Percentiles rank a stretch among this genome's conserved stretches.
Evolutionary conservation across 2,797 vertebrate genomes (phyloP).

Genomic region (Erethizon dorsatum): DNA sequence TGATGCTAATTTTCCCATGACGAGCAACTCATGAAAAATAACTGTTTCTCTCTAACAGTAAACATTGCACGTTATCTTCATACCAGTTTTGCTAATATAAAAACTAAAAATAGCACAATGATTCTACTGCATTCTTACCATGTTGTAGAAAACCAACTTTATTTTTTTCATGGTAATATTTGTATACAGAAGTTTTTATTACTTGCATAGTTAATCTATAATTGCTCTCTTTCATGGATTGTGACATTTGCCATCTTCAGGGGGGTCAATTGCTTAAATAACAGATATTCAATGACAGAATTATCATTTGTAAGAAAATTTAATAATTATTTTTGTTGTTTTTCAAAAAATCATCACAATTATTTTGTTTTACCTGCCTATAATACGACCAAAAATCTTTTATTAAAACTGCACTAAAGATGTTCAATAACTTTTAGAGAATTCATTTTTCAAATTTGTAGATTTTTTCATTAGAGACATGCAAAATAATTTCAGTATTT

Average conservation of each 20-base stretch:
- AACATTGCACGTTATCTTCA: neutral
- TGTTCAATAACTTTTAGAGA: neutral
- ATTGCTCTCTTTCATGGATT: slow-evolving; percentile 7
- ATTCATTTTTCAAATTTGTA: neutral
- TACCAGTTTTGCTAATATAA: neutral
- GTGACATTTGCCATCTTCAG: neutral
- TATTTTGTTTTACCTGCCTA: neutral
- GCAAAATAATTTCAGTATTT: neutral
- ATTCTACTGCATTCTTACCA: neutral
- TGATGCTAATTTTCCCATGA: slow-evolving; percentile 3
- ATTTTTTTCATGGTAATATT: slow-evolving; percentile 49
- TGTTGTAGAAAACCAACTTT: slow-evolving; percentile 55
- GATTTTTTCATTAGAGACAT: neutral
- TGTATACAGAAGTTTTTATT: neutral
- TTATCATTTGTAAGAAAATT: neutral
- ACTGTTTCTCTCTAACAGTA: neutral
- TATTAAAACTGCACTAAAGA: neutral
- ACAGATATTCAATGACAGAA: neutral
- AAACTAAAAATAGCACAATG: slow-evolving; percentile 2
- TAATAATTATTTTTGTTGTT: neutral
- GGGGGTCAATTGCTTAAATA: neutral
- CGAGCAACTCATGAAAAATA: neutral
- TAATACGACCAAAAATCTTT: neutral
- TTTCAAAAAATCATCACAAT: neutral
- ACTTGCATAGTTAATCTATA: neutral